Conservation (phyloP, 1,140 invertebrate species). For the Helicorthomorpha holstii region DNA sequence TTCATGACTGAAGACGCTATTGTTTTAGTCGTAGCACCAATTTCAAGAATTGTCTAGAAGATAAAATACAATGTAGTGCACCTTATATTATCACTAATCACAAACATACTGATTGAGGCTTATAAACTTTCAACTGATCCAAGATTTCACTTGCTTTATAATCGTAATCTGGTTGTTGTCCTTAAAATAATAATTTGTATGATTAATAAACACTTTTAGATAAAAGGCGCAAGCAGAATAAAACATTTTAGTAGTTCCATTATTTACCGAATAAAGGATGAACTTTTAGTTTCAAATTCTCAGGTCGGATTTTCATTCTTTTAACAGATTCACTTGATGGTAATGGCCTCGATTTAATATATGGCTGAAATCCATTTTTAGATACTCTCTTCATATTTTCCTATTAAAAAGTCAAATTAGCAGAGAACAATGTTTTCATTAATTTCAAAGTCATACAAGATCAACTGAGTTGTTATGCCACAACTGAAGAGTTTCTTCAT, state of each 20-base stretch:
- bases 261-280: constrained; percentile 39
- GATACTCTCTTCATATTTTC: constrained; percentile 53
- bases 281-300: constrained; percentile 31
- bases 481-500: constrained; percentile 54
- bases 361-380: constrained; percentile 78
- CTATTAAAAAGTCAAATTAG: constrained; percentile 26
- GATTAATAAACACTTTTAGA: neutral
- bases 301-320: constrained; percentile 48
- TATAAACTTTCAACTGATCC: constrained; percentile 61
- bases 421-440: neutral
- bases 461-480: constrained; percentile 55
- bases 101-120: constrained; percentile 56
- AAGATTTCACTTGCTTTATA: constrained; percentile 24
- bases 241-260: no score
- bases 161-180: neutral
- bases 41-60: constrained; percentile 81
- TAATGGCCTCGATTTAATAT: constrained; percentile 61
- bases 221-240: no score
- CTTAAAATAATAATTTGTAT: neutral
- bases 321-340: constrained; percentile 78
- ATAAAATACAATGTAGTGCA: neutral
- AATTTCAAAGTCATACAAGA: constrained; percentile 38
- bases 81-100: constrained; percentile 7
- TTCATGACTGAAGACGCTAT: constrained; percentile 31
- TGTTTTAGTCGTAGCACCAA: constrained; percentile 62